Evolutionary conservation across 2,797 vertebrate species (phyloP), one percentile per base, ranked within the genome.

Genomic region (Phaenicophaeus curvirostris): DNA sequence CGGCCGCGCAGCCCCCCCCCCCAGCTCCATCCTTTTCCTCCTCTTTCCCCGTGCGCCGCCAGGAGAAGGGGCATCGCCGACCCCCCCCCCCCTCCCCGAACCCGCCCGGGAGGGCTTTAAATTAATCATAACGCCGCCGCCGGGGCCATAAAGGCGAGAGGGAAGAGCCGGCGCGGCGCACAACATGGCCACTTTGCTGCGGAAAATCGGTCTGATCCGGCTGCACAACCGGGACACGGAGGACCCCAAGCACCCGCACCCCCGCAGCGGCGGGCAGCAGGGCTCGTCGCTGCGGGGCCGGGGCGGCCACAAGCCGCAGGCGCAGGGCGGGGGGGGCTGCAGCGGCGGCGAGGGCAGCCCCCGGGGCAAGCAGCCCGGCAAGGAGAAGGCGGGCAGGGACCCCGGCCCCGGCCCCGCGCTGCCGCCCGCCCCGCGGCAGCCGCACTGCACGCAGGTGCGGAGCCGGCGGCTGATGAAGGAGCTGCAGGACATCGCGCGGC

Each of bases 381-480:
- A 90, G 85, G 98, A 98, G 97, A 98, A 98, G 77, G 87, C 7
- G 44, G 78, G 33, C 88, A 75, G 54, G 71, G 95, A 89, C 42
- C 48, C 85, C 57, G 89, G 41, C 42, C 42, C 42, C 42, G 42
- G 42, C 42, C 15, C 42, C 97, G 96, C 98, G 88, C 97, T 98
- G 93, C 98, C 98, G 59, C 98, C 99, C 68, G 98, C 98, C 95
- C 98, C 98, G 97, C 98, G 99, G 96, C 99, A 99, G 98, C 99
- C 98, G 97, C 99, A 99, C 97, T 99, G 99, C 98, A 98, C 99
- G 94, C 99, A 99, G 98, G 99, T 99, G 95, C 98, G 99, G 98
- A 99, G 98, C 97, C 98, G 99, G 90, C 97, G 99, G 93, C 98
- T 99, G 97, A 99, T 99, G 99, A 99, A 99, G 98, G 99, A 99